phyloP scores from a whole-genome alignment of 2,797 vertebrate species.

The Sebastes jordani region DNA sequence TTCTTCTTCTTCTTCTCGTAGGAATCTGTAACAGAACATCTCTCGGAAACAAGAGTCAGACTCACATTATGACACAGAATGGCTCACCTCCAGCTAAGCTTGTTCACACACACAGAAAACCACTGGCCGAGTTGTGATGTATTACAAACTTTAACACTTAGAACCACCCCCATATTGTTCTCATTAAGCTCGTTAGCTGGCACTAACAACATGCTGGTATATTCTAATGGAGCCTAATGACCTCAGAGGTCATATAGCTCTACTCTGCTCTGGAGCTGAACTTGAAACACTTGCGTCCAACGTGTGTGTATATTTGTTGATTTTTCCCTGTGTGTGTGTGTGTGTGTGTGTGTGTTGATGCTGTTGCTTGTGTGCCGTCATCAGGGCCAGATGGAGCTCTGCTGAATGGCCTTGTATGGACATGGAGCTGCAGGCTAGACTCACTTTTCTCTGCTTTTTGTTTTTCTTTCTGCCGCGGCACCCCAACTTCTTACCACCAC shows the following conservation, averaged over 20 bases:
- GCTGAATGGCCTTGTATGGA: constrained; percentile 56
- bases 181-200: background rate
- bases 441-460: constrained; percentile 22
- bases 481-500: background rate
- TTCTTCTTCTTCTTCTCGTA: background rate
- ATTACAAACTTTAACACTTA: background rate
- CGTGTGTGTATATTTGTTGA: constrained; percentile 16
- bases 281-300: background rate
- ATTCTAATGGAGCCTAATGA: background rate
- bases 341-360: background rate
- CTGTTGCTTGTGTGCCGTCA: constrained; percentile 18
- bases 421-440: constrained; percentile 33
- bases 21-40: background rate
- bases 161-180: background rate
- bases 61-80: background rate
- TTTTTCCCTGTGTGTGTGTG: background rate
- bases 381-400: constrained; percentile 48
- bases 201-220: background rate
- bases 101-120: background rate
- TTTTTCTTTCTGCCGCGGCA: constrained; percentile 29
- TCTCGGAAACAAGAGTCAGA: background rate
- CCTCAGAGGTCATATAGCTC: background rate
- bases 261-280: background rate
- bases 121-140: background rate
- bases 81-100: constrained; percentile 10